phyloP scores from a whole-genome alignment of 1,140 invertebrate species.

The Pissodes strobi region DNA sequence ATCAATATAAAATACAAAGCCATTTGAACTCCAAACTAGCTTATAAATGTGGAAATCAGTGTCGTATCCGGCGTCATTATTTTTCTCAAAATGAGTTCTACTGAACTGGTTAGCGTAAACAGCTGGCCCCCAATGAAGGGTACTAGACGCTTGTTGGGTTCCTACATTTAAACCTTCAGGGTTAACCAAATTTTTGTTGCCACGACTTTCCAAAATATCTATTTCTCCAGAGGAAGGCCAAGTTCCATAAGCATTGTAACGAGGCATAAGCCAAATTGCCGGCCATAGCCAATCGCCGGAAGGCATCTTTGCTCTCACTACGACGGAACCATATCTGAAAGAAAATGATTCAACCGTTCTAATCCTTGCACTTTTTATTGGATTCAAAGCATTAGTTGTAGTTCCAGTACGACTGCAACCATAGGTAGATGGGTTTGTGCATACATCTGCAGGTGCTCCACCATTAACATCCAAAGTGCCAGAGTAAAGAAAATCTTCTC shows the following conservation, averaged over 20 bases:
- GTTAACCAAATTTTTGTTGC: conserved; percentile 59
- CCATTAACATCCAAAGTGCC: conserved; percentile 63
- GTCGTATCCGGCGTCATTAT: conserved; percentile 57
- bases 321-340: conserved; percentile 69
- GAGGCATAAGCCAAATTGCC: conserved; percentile 66
- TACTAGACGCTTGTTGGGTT: conserved; percentile 61
- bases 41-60: conserved; percentile 58
- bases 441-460: conserved; percentile 64
- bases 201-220: conserved; percentile 64
- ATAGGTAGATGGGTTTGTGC: conserved; percentile 61
- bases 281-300: conserved; percentile 76
- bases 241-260: conserved; percentile 60
- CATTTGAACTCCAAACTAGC: conserved; percentile 59
- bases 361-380: conserved; percentile 69
- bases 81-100: conserved; percentile 58
- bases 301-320: conserved; percentile 72
- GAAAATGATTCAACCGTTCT: conserved; percentile 66
- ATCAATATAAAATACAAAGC: conserved; percentile 39
- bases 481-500: conserved; percentile 60
- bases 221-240: conserved; percentile 64
- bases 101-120: conserved; percentile 61
- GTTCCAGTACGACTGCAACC: conserved; percentile 59
- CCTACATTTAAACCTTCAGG: conserved; percentile 62
- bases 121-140: conserved; percentile 68
- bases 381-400: conserved; percentile 60